Evolutionary conservation across 2,113 vertebrate genomes (phyloP).

Genomic region (Litocranius walleri): DNA sequence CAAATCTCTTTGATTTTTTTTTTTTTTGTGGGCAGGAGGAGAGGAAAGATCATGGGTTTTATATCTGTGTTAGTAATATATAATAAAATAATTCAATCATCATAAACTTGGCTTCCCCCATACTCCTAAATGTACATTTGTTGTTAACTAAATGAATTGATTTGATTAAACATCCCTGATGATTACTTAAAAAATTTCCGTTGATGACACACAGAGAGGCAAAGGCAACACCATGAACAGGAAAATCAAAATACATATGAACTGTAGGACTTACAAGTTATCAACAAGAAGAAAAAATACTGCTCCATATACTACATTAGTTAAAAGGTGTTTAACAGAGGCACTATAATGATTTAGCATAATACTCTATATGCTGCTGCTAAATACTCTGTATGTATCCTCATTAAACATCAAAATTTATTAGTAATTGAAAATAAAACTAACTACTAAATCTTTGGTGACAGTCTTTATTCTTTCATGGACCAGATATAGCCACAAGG

Average conservation of each 20-base stretch:
- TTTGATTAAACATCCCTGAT: background rate
- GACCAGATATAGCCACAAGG: background rate
- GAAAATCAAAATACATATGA: background rate
- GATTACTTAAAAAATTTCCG: background rate
- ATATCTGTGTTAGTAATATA: background rate
- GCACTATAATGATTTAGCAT: background rate
- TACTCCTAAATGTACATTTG: background rate
- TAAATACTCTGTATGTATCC: background rate
- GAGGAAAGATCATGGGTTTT: background rate
- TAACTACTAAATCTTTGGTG: background rate
- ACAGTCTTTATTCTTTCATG: background rate
- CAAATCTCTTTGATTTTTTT: background rate
- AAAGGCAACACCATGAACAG: background rate
- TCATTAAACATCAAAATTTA: background rate
- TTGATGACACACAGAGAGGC: background rate
- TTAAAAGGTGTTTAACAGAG: background rate
- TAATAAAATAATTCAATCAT: background rate
- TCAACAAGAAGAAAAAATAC: background rate
- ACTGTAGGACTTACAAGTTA: background rate
- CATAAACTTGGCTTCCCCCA: background rate
- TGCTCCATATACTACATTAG: background rate
- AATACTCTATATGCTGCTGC: background rate
- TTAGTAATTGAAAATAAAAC: background rate
- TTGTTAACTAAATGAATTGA: background rate
- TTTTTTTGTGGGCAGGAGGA: too few relatives aligned